Evolutionary conservation across 2,797 vertebrate genomes (phyloP).

Genomic region (Amblyraja radiata): DNA sequence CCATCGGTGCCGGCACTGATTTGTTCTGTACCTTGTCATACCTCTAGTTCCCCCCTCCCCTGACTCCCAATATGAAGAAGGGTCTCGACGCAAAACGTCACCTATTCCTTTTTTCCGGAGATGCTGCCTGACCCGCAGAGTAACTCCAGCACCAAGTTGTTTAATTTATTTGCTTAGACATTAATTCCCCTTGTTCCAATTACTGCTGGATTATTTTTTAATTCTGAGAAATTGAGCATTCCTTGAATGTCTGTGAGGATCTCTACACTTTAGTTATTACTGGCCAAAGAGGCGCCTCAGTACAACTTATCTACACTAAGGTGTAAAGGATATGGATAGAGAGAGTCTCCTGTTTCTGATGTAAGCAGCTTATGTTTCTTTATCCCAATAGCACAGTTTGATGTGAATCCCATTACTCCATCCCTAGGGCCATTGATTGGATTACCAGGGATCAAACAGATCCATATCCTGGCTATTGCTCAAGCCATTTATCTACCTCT

Average conservation of each 20-base stretch:
- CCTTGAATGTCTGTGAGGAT: too few relatives aligned
- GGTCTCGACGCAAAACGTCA: too few relatives aligned
- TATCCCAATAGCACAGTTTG: not conserved
- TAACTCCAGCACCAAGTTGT: not conserved
- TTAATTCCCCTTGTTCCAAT: not conserved
- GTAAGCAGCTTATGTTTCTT: conserved; percentile 11
- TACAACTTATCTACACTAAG: not conserved
- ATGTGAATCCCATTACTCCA: not conserved
- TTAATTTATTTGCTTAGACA: not conserved
- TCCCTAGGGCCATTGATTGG: not conserved
- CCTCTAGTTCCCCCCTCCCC: too few relatives aligned
- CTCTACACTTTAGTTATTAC: not conserved
- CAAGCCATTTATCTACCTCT: not conserved
- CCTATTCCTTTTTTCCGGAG: too few relatives aligned
- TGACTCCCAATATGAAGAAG: too few relatives aligned
- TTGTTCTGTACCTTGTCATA: too few relatives aligned
- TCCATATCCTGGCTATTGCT: not conserved
- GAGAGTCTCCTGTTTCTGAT: not conserved
- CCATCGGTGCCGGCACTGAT: too few relatives aligned
- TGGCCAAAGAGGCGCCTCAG: not conserved
- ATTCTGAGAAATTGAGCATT: not conserved
- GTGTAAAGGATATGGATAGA: not conserved
- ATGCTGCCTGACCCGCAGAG: too few relatives aligned
- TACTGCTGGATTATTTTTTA: not conserved
- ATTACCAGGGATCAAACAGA: not conserved